Evolutionary conservation across 2,797 vertebrate species (phyloP).

Genomic region (Siniperca obscura): DNA sequence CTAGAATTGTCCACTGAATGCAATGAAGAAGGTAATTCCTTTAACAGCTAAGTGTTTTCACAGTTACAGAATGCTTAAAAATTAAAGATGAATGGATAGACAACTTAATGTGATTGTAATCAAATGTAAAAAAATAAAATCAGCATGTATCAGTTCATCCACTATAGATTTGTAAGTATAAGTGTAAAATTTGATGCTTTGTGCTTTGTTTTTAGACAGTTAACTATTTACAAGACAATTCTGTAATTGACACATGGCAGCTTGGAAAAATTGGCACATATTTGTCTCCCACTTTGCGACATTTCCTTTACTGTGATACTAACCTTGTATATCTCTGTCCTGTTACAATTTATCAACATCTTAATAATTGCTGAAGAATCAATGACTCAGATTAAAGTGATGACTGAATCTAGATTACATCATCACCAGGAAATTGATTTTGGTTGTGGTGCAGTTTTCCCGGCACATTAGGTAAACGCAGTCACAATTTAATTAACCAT

Average conservation of each 20-base stretch:
- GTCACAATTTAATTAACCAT: conserved; percentile 37
- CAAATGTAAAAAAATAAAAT: no score
- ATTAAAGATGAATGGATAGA: neutral
- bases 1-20: neutral
- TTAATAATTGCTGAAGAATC: neutral
- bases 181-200: neutral
- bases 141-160: neutral
- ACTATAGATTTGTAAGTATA: neutral
- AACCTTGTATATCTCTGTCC: neutral
- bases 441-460: conserved; percentile 22
- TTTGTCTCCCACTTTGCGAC: neutral
- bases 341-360: neutral
- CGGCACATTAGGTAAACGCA: neutral
- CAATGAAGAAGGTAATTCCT: neutral
- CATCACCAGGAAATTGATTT: conserved; percentile 1
- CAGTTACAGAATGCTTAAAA: neutral
- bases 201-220: neutral
- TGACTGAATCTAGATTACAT: neutral
- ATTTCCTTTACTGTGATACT: neutral
- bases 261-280: neutral
- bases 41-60: neutral
- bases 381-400: conserved; percentile 15
- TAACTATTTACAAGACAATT: neutral
- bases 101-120: no score
- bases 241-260: neutral